Percentiles rank a stretch among this genome's conserved stretches.
Conservation (phyloP, 2,113 vertebrate species). For the Peucedramus taeniatus region DNA sequence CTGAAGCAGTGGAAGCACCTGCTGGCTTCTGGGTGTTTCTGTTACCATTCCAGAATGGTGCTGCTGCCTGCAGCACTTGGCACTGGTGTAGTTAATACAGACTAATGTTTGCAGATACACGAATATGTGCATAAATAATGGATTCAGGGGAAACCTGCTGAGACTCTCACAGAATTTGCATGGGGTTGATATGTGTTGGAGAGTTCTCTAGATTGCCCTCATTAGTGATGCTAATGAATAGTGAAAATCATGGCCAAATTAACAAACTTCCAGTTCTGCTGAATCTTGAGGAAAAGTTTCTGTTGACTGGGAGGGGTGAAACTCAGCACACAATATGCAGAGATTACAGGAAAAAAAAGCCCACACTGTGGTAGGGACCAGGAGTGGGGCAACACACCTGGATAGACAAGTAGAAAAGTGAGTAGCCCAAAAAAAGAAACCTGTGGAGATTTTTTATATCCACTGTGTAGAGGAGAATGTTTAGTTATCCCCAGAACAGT, state of each 20-base stretch:
- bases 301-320: not conserved
- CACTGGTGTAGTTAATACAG: not conserved
- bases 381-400: not conserved
- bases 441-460: not conserved
- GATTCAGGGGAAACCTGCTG: not conserved
- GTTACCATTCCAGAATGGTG: not conserved
- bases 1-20: not conserved
- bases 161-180: not conserved
- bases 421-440: not conserved
- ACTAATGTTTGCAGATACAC: not conserved
- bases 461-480: not conserved
- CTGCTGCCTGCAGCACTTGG: not conserved
- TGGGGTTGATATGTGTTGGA: not conserved
- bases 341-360: fast-evolving
- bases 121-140: not conserved
- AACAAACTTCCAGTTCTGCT: not conserved
- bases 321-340: not conserved
- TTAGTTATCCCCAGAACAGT: not conserved
- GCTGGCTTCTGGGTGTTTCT: not conserved
- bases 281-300: not conserved
- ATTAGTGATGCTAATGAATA: not conserved
- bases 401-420: not conserved
- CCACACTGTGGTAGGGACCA: no score
- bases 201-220: not conserved
- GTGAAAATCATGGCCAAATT: not conserved